Evolutionary conservation across 2,888 invertebrate genomes (phyloP).

Genomic region (Cryptocephalus moraei): DNA sequence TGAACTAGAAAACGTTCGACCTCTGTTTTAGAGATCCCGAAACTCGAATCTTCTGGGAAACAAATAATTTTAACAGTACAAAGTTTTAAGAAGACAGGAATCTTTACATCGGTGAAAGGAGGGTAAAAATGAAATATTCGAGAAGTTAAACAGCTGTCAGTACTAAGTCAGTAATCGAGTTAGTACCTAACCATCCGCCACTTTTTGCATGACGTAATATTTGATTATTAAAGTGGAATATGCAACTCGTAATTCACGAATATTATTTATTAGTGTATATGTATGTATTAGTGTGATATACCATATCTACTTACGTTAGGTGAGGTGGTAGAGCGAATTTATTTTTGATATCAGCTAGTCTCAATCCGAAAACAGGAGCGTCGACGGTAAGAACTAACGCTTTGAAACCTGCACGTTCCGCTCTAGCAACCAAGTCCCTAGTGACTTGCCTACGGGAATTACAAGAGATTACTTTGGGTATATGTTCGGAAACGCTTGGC

Average conservation of each 20-base stretch:
- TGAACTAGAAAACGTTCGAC: no score
- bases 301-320: constrained; percentile 58
- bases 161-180: no score
- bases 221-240: background rate
- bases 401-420: constrained; percentile 75
- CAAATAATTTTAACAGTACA: no score
- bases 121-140: no score
- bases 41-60: no score
- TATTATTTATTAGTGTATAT: no score
- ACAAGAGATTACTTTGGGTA: background rate
- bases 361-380: constrained; percentile 74
- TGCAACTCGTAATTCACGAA: background rate
- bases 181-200: no score
- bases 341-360: constrained; percentile 73
- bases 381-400: constrained; percentile 84
- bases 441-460: constrained; percentile 52
- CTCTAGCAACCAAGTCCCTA: constrained; percentile 58
- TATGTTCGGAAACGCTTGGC: no score
- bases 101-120: no score
- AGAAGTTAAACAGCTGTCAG: no score
- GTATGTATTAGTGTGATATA: background rate
- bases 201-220: background rate
- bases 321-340: constrained; percentile 73
- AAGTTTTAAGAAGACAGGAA: no score
- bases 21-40: no score